phyloP scores from a whole-genome alignment of 2,888 invertebrate genomes.

The Antheraea assamensis region DNA sequence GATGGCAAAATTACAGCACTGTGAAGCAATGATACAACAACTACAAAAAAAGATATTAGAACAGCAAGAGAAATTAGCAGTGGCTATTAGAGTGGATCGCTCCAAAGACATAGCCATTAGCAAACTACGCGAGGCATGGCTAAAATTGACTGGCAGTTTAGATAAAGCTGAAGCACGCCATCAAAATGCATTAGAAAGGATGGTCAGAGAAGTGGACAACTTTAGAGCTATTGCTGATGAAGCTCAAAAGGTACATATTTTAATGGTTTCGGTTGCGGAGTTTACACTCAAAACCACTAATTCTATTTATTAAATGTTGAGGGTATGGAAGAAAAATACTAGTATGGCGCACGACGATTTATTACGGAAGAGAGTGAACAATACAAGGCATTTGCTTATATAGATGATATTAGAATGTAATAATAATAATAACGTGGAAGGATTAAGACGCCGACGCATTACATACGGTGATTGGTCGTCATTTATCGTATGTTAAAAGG shows the following conservation, averaged over 20 bases:
- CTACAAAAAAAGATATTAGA: conserved; percentile 88
- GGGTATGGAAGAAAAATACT: no score
- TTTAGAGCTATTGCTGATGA: conserved; percentile 68
- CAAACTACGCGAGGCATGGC: conserved; percentile 85
- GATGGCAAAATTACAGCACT: conserved; percentile 78
- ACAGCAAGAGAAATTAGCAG: conserved; percentile 90
- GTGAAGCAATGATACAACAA: conserved; percentile 88
- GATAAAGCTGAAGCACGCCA: conserved; percentile 77
- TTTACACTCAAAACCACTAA: no score
- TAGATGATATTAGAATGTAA: no score
- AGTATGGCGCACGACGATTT: no score
- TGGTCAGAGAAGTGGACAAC: conserved; percentile 78
- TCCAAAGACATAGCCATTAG: conserved; percentile 87
- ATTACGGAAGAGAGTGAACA: no score
- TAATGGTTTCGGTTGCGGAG: no score
- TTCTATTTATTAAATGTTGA: no score
- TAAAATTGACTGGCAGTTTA: conserved; percentile 71
- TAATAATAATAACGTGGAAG: no score
- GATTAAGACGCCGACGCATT: no score
- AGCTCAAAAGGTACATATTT: conserved; percentile 64
- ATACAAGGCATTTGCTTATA: no score
- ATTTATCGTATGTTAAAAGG: no score
- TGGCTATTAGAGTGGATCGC: conserved; percentile 89
- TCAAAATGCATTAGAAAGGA: conserved; percentile 68
- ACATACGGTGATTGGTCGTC: no score